Percentiles rank a stretch among this genome's conserved stretches.
Evolutionary conservation across 2,888 invertebrate species (phyloP).

Genomic region (Bugula neritina): DNA sequence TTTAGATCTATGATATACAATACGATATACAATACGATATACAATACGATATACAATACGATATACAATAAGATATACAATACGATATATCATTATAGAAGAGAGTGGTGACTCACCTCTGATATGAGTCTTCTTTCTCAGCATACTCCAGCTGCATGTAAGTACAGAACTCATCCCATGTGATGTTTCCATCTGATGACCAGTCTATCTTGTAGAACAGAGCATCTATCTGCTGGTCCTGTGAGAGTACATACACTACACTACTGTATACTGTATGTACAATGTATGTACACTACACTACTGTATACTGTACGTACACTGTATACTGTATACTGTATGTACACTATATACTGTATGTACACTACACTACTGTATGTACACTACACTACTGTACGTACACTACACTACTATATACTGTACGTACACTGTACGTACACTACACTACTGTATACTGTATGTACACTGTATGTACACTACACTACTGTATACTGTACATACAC

Average conservation of each 20-base stretch:
- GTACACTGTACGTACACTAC: too few relatives aligned
- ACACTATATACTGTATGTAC: too few relatives aligned
- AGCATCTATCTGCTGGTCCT: constrained; percentile 50
- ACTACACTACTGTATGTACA: too few relatives aligned
- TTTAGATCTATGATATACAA: constrained; percentile 1
- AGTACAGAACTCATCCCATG: constrained; percentile 54
- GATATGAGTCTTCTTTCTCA: constrained; percentile 52
- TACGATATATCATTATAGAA: not conserved
- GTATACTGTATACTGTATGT: not conserved
- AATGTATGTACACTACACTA: not conserved
- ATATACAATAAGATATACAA: not conserved
- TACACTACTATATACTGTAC: too few relatives aligned
- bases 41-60: not conserved
- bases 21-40: not conserved
- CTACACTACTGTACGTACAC: too few relatives aligned
- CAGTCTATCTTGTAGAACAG: constrained; percentile 54
- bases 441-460: too few relatives aligned
- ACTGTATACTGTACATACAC: too few relatives aligned
- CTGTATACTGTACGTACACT: not conserved
- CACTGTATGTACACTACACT: too few relatives aligned
- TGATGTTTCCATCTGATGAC: constrained; percentile 50
- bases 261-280: too few relatives aligned
- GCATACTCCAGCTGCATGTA: constrained; percentile 54
- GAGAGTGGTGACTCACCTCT: constrained; percentile 28
- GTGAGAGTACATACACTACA: not conserved